Evolutionary conservation across 2,888 invertebrate genomes (phyloP).

Genomic region (Aspidiotus rigidus): DNA sequence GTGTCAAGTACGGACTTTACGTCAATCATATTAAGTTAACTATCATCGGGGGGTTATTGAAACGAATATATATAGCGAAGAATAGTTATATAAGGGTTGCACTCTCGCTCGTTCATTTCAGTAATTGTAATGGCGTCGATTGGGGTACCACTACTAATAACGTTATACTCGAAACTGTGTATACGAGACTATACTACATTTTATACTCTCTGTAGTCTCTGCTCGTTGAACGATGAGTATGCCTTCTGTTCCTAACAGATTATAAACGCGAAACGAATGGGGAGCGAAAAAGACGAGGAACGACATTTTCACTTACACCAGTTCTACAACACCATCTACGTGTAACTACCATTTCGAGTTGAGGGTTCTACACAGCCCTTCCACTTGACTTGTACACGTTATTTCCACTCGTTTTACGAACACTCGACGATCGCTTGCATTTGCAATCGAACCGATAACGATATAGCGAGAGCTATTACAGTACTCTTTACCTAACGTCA

Average conservation of each 20-base stretch:
- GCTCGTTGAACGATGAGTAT: slow-evolving; percentile 7
- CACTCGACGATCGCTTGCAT: slow-evolving; percentile 3
- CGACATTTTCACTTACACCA: slow-evolving; percentile 29
- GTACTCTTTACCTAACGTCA: too few relatives aligned
- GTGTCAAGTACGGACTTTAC: slow-evolving; percentile 31
- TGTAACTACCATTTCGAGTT: slow-evolving; percentile 25
- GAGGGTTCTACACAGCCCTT: slow-evolving; percentile 22
- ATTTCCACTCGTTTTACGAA: slow-evolving; percentile 16
- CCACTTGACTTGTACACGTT: slow-evolving; percentile 32
- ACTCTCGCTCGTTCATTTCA: slow-evolving; percentile 20
- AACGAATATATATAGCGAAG: slow-evolving; percentile 24
- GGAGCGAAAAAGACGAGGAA: slow-evolving; percentile 6
- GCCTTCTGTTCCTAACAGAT: slow-evolving; percentile 28
- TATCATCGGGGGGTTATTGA: slow-evolving; percentile 31
- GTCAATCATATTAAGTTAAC: slow-evolving; percentile 33
- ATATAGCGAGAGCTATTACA: neutral
- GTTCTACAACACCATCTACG: neutral
- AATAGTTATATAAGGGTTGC: slow-evolving; percentile 25
- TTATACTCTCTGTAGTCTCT: too few relatives aligned
- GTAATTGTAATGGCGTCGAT: slow-evolving; percentile 23
- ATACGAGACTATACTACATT: too few relatives aligned
- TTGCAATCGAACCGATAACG: slow-evolving; percentile 12
- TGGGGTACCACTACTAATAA: slow-evolving; percentile 14
- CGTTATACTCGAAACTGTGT: too few relatives aligned
- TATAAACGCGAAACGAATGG: slow-evolving; percentile 22